phyloP scores from a whole-genome alignment of 1,140 invertebrate species.

The Grapholita molesta region DNA sequence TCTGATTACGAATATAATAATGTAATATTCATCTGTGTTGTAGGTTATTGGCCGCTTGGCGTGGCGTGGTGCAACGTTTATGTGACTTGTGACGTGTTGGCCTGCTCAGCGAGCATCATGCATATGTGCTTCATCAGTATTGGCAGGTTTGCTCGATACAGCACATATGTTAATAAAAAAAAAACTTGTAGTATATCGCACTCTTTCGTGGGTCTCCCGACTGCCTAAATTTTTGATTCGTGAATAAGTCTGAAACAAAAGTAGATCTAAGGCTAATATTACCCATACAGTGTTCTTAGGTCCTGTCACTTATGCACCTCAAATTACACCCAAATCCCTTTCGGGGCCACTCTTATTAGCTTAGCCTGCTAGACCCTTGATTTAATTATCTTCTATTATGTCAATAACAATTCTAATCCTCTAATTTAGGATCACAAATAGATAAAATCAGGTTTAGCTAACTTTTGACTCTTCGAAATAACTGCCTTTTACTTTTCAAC shows the following conservation, averaged over 20 bases:
- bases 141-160: slow-evolving; percentile 79
- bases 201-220: too few species aligned
- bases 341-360: too few species aligned
- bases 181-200: too few species aligned
- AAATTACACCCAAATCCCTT: too few species aligned
- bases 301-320: too few species aligned
- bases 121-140: slow-evolving; percentile 98
- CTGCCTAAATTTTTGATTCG: too few species aligned
- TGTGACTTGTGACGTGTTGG: slow-evolving; percentile 96
- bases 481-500: not conserved
- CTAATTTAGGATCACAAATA: not conserved
- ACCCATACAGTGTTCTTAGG: too few species aligned
- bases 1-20: not conserved
- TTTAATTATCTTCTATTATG: not conserved
- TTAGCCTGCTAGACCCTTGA: too few species aligned
- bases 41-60: slow-evolving; percentile 95
- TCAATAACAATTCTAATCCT: not conserved
- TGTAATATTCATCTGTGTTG: slow-evolving; percentile 26
- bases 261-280: too few species aligned
- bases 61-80: slow-evolving; percentile 94
- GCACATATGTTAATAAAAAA: too few species aligned
- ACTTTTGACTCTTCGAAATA: not conserved
- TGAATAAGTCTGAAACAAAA: too few species aligned
- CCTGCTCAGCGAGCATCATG: slow-evolving; percentile 96
- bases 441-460: not conserved